Percentiles rank a stretch among this genome's conserved stretches.
These are phyloP conservation scores for Cephus runcator DNA, from an alignment of 2,888 invertebrate genomes.

Conservation along the genomic window DNA sequence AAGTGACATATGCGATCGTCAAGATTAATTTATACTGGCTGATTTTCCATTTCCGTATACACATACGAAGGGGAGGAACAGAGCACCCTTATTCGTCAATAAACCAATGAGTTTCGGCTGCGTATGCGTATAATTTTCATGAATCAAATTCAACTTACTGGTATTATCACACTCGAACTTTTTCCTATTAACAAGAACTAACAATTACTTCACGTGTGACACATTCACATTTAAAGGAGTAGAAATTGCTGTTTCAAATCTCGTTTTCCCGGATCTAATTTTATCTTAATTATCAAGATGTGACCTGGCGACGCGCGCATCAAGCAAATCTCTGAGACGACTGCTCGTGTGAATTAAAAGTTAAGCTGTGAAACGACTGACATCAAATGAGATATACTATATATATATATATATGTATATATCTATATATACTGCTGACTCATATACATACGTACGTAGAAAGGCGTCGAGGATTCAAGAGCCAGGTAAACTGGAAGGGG, in stretches of 20 bases:
- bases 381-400: no score
- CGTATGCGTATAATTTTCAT: constrained; percentile 40
- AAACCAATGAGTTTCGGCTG: background rate
- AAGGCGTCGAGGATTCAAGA: background rate
- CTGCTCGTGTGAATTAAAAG: background rate
- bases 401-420: no score
- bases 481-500: background rate
- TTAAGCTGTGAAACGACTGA: background rate
- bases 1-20: no score
- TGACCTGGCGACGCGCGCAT: background rate
- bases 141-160: constrained; percentile 42
- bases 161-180: background rate
- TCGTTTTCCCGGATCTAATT: background rate
- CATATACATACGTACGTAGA: background rate
- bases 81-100: no score
- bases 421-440: background rate
- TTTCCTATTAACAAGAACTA: constrained; percentile 42
- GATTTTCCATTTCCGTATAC: no score
- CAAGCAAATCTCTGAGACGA: background rate
- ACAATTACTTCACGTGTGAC: constrained; percentile 42
- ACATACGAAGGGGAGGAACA: no score
- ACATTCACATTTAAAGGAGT: background rate
- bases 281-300: constrained; percentile 36
- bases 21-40: no score
- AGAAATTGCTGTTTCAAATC: background rate